Percentiles rank a stretch among this genome's conserved stretches.
phyloP scores from a whole-genome alignment of 2,113 vertebrate species.

The Saguinus imperator region DNA sequence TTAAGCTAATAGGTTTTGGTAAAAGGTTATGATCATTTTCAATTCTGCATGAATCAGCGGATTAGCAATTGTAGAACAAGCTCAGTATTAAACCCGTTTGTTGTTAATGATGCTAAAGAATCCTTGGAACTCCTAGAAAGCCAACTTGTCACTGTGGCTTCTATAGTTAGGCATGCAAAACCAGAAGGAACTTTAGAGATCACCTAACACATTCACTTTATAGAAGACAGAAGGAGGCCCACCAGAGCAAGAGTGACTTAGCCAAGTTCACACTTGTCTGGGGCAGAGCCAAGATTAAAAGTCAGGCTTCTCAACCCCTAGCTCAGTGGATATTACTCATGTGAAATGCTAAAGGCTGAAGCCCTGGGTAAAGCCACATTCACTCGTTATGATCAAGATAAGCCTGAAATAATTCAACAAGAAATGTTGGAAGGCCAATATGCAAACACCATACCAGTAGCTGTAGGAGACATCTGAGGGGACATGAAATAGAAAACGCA shows the following conservation, averaged over 20 bases:
- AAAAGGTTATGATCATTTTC: not conserved
- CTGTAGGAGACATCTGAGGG: not conserved
- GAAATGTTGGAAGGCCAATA: not conserved
- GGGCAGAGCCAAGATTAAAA: not conserved
- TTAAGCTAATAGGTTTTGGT: not conserved
- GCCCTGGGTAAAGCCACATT: not conserved
- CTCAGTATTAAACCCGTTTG: not conserved
- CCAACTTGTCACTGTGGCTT: not conserved
- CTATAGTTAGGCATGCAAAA: not conserved
- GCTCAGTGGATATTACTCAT: not conserved
- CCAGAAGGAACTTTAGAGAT: not conserved
- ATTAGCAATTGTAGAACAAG: not conserved
- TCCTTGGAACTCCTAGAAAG: not conserved
- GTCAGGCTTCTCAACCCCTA: not conserved
- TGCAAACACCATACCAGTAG: not conserved
- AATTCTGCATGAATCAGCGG: not conserved
- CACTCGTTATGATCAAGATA: not conserved
- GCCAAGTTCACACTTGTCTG: not conserved
- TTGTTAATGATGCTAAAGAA: not conserved
- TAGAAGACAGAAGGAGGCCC: not conserved
- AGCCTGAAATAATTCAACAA: constrained; percentile 13
- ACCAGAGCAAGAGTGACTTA: not conserved
- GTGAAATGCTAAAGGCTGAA: not conserved
- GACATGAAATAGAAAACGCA: not conserved
- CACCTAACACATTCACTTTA: not conserved